Conservation (phyloP, 2,888 invertebrate genomes). For the Sepioteuthis lessoniana region DNA sequence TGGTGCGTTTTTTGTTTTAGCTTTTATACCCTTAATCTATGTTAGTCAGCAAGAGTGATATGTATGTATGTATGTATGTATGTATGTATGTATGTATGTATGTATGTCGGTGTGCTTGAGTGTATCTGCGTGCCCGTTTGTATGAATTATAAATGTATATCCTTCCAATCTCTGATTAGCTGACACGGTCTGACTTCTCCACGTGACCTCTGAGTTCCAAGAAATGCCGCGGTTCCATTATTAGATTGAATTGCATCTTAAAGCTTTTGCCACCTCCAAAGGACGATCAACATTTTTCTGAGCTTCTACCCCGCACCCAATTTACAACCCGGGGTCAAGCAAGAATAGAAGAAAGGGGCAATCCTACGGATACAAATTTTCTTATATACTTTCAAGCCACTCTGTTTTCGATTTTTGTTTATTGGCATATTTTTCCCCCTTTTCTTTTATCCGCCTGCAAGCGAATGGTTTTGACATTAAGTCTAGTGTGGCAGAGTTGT, state of each 20-base stretch:
- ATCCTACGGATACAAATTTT: background rate
- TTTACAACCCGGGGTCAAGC: background rate
- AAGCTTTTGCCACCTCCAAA: background rate
- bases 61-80: too few species aligned
- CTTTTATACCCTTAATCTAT: too few species aligned
- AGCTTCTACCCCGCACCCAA: background rate
- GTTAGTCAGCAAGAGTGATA: too few species aligned
- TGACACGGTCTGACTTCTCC: background rate
- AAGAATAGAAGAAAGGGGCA: background rate
- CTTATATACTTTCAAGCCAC: background rate
- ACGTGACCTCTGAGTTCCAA: background rate
- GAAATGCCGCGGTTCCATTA: background rate
- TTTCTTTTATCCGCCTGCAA: background rate
- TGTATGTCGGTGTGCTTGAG: background rate
- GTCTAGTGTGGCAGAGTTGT: background rate
- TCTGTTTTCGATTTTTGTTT: background rate
- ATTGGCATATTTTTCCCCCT: background rate
- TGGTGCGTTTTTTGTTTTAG: too few species aligned
- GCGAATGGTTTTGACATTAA: slow-evolving; percentile 17
- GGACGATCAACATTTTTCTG: slow-evolving; percentile 17
- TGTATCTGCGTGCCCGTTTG: background rate
- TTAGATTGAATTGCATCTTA: slow-evolving; percentile 33
- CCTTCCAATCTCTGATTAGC: slow-evolving; percentile 21
- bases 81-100: background rate
- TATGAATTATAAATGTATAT: slow-evolving; percentile 21